Conservation (phyloP, 2,797 vertebrate genomes). For the Momotus momota region DNA sequence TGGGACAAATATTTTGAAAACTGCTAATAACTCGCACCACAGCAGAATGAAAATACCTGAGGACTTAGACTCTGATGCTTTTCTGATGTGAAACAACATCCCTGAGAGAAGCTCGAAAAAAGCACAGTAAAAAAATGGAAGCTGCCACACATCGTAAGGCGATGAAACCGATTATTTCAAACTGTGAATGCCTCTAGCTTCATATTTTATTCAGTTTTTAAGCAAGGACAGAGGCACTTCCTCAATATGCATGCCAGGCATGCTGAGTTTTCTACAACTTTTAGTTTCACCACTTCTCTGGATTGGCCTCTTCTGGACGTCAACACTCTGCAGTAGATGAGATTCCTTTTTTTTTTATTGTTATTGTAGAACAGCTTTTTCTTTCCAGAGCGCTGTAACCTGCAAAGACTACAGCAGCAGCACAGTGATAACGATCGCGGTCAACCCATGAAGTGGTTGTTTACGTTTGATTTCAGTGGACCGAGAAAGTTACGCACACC, state of each 20-base stretch:
- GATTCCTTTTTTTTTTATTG: not conserved
- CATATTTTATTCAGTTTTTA: not conserved
- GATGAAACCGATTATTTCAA: not conserved
- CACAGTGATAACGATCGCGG: not conserved
- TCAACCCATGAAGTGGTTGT: not conserved
- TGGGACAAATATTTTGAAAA: not conserved
- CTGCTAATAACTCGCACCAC: not conserved
- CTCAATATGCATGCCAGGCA: not conserved
- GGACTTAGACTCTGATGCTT: not conserved
- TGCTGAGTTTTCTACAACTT: not conserved
- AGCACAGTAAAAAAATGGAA: not conserved
- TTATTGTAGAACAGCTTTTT: not conserved
- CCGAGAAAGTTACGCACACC: rapidly evolving
- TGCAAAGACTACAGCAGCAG: not conserved
- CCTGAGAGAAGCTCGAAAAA: not conserved
- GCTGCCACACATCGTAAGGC: not conserved
- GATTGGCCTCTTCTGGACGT: not conserved
- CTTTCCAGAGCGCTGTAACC: not conserved
- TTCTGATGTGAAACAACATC: not conserved
- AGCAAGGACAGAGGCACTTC: not conserved
- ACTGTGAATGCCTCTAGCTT: not conserved
- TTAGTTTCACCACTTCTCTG: not conserved
- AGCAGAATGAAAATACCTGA: not conserved
- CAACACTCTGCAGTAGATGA: not conserved
- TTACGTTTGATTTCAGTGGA: not conserved